Conservation (phyloP, 2,797 vertebrate genomes). For the Pseudochirops corinnae region DNA sequence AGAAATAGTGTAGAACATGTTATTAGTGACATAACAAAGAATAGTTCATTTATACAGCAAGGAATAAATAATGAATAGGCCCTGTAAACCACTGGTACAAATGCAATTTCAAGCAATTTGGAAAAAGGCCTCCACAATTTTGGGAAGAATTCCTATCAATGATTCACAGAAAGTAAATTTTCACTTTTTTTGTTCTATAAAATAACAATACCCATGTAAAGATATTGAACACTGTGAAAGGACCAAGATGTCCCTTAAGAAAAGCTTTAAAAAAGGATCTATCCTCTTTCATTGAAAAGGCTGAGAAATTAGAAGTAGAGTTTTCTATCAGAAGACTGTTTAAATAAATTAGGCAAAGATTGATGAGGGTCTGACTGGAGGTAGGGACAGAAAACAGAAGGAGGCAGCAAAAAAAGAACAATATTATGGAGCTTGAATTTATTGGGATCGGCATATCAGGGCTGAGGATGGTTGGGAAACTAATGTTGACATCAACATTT, state of each 20-base stretch:
- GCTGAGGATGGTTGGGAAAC: not conserved
- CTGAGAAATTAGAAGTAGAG: not conserved
- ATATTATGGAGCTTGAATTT: not conserved
- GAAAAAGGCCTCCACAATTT: too few relatives aligned
- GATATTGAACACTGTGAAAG: not conserved
- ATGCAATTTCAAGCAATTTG: too few relatives aligned
- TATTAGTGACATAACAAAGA: too few relatives aligned
- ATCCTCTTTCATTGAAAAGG: not conserved
- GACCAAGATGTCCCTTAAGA: not conserved
- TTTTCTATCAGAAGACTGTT: not conserved
- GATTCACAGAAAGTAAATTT: too few relatives aligned
- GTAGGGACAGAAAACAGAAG: not conserved
- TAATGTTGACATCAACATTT: not conserved
- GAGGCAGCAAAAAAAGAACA: not conserved
- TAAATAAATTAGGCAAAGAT: not conserved
- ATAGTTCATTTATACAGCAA: too few relatives aligned
- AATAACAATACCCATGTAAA: too few relatives aligned
- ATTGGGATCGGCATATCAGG: not conserved
- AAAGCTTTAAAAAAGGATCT: not conserved
- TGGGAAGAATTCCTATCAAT: too few relatives aligned
- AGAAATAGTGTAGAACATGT: too few relatives aligned
- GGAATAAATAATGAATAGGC: too few relatives aligned
- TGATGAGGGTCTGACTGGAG: not conserved
- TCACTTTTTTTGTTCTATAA: too few relatives aligned
- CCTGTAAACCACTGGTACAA: too few relatives aligned